Conservation (phyloP, 2,113 vertebrate species). For the Psilopsiagon aurifrons region DNA sequence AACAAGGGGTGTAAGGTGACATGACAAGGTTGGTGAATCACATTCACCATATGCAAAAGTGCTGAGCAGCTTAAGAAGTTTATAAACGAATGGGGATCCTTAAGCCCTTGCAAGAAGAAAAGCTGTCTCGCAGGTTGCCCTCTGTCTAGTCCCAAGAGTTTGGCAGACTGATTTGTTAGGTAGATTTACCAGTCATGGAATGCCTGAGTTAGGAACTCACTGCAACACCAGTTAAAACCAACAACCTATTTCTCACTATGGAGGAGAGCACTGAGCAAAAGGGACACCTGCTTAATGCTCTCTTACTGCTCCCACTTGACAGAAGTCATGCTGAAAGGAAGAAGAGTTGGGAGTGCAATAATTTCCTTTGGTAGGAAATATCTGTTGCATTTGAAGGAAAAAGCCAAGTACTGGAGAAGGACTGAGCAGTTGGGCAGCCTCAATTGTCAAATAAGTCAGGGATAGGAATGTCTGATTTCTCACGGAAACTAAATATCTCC, state of each 20-base stretch:
- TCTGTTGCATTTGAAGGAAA: not conserved
- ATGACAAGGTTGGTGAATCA: conserved; percentile 19
- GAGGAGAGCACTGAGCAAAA: not conserved
- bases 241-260: not conserved
- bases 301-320: not conserved
- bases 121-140: not conserved
- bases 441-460: not conserved
- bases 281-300: not conserved
- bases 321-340: not conserved
- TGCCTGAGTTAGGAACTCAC: not conserved
- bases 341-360: not conserved
- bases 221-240: not conserved
- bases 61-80: not conserved
- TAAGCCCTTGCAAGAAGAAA: not conserved
- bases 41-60: not conserved
- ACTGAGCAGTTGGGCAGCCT: not conserved
- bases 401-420: not conserved
- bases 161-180: not conserved
- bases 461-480: not conserved
- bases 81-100: not conserved
- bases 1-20: conserved; percentile 49
- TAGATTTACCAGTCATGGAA: not conserved
- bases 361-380: not conserved
- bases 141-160: not conserved
- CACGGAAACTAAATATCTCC: not conserved